phyloP scores from a whole-genome alignment of 2,888 invertebrate species.

The Esperia sulphurella region DNA sequence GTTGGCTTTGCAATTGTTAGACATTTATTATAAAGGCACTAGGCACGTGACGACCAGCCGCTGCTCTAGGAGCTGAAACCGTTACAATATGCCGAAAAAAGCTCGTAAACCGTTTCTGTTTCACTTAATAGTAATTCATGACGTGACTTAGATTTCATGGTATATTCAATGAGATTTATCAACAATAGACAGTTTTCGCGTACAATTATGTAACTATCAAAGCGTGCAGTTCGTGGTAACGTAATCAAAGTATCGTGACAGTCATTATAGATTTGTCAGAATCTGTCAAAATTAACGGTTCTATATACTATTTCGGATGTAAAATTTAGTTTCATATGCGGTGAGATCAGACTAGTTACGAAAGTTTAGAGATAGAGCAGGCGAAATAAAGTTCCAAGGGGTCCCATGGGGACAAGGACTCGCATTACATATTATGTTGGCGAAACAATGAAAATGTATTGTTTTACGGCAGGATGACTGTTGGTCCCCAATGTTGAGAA shows the following conservation, averaged over 20 bases:
- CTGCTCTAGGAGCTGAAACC: slow-evolving; percentile 51
- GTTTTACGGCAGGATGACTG: slow-evolving; percentile 42
- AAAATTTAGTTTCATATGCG: neutral
- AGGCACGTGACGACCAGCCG: neutral
- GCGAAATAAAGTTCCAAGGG: neutral
- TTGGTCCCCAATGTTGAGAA: slow-evolving; percentile 51
- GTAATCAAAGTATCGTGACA: slow-evolving; percentile 29
- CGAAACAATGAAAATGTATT: slow-evolving; percentile 33
- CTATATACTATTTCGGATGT: neutral
- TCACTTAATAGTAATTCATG: slow-evolving; percentile 64
- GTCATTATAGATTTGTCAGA: slow-evolving; percentile 15
- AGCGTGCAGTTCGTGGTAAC: slow-evolving; percentile 44
- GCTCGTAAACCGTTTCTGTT: slow-evolving; percentile 64
- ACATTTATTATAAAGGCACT: neutral
- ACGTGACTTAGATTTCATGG: slow-evolving; percentile 65
- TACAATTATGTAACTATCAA: slow-evolving; percentile 52
- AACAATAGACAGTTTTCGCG: slow-evolving; percentile 44
- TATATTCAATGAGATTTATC: slow-evolving; percentile 49
- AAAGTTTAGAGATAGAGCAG: neutral
- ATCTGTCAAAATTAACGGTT: slow-evolving; percentile 2
- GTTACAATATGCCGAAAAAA: slow-evolving; percentile 69
- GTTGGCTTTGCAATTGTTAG: too few relatives aligned
- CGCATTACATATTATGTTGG: slow-evolving; percentile 16
- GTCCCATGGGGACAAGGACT: slow-evolving; percentile 13
- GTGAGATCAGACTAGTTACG: neutral